Evolutionary conservation across 2,888 invertebrate genomes (phyloP).

Genomic region (Erynnis tages): DNA sequence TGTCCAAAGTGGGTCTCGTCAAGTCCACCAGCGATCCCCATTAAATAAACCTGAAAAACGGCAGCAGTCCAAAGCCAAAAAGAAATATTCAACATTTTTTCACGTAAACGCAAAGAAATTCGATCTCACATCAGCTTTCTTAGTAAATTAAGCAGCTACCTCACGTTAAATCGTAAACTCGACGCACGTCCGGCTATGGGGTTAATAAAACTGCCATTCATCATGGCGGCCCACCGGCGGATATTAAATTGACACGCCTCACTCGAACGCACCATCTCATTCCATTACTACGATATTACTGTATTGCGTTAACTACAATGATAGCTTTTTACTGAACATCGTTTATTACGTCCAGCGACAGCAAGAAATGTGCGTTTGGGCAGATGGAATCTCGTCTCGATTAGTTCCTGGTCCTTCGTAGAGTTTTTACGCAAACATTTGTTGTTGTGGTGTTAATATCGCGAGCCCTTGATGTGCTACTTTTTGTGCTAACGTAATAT

Average conservation of each 20-base stretch:
- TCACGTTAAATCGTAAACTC: constrained; percentile 49
- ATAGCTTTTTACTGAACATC: constrained; percentile 27
- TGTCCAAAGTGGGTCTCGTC: no score
- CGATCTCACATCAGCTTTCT: constrained; percentile 39
- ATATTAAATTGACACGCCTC: constrained; percentile 77
- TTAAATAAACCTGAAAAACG: no score
- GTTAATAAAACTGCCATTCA: constrained; percentile 68
- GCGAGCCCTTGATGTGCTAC: constrained; percentile 1
- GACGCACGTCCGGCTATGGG: constrained; percentile 46
- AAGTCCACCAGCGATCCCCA: no score
- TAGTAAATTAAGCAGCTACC: constrained; percentile 41
- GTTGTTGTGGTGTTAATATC: constrained; percentile 8
- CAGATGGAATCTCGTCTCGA: constrained; percentile 29
- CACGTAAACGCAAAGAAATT: constrained; percentile 38
- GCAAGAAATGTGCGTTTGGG: constrained; percentile 15
- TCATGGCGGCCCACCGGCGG: constrained; percentile 65
- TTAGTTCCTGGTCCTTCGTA: constrained; percentile 25
- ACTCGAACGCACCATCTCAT: constrained; percentile 58
- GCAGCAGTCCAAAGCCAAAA: background rate
- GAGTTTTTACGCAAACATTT: constrained; percentile 8
- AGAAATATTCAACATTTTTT: background rate
- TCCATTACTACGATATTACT: constrained; percentile 55
- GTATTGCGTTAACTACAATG: constrained; percentile 41
- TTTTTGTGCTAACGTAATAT: constrained; percentile 22
- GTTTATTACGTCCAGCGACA: constrained; percentile 18